Evolutionary conservation across 2,888 invertebrate species (phyloP).

Genomic region (Arenicola marina): DNA sequence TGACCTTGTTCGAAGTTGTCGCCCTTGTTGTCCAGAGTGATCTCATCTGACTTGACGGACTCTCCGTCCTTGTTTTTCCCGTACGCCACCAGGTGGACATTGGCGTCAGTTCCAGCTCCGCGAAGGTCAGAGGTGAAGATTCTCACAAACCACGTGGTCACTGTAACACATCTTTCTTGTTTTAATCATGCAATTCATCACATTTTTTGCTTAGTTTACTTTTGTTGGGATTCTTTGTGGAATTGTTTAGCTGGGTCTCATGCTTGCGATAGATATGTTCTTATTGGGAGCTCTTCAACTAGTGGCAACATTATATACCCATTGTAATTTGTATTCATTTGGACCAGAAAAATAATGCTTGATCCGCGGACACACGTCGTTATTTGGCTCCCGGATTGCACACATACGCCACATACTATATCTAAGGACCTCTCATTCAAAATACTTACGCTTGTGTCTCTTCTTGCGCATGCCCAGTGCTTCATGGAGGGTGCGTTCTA

Average conservation of each 20-base stretch:
- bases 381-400: too few relatives aligned
- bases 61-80: conserved; percentile 44
- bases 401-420: too few relatives aligned
- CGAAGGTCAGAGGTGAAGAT: conserved; percentile 55
- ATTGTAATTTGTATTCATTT: too few relatives aligned
- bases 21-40: conserved; percentile 52
- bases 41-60: conserved; percentile 58
- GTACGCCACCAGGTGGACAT: conserved; percentile 56
- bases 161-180: too few relatives aligned
- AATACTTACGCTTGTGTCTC: conserved; percentile 50
- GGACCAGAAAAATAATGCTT: too few relatives aligned
- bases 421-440: too few relatives aligned
- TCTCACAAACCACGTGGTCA: conserved; percentile 54
- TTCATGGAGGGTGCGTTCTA: conserved; percentile 57
- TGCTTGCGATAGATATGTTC: background rate
- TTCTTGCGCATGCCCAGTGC: conserved; percentile 48
- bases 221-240: too few relatives aligned
- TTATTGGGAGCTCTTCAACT: too few relatives aligned
- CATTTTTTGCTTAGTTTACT: too few relatives aligned
- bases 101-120: conserved; percentile 59
- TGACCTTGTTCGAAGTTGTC: conserved; percentile 58
- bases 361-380: too few relatives aligned
- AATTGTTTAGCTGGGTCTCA: too few relatives aligned
- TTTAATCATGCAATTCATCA: background rate
- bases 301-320: too few relatives aligned